Evolutionary conservation across 2,113 vertebrate species (phyloP).

Genomic region (Poicephalus gulielmi): DNA sequence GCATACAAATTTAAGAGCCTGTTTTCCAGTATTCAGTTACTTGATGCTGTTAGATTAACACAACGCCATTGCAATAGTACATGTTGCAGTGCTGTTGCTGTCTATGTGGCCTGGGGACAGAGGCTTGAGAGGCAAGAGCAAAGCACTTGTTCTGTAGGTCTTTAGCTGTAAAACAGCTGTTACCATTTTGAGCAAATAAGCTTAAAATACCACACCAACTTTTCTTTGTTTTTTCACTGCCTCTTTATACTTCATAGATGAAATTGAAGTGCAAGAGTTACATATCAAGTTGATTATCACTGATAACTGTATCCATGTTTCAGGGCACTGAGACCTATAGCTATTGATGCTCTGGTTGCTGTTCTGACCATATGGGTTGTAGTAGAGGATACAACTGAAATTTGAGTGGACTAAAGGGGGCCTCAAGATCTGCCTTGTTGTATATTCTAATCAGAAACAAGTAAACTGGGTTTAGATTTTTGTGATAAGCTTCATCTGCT

Average conservation of each 20-base stretch:
- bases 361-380: not conserved
- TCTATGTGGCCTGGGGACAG: accelerated
- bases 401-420: not conserved
- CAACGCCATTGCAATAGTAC: not conserved
- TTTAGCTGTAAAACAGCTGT: not conserved
- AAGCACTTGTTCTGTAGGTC: not conserved
- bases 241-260: not conserved
- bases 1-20: not conserved
- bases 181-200: not conserved
- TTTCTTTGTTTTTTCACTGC: not conserved
- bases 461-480: not conserved
- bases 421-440: not conserved
- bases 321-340: not conserved
- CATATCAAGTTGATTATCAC: accelerated
- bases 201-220: not conserved
- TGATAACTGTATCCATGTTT: not conserved
- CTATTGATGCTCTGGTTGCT: not conserved
- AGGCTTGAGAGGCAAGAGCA: not conserved
- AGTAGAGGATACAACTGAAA: not conserved
- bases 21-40: not conserved
- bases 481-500: not conserved
- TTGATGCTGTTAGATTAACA: not conserved
- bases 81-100: not conserved
- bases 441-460: not conserved
- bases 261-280: not conserved